Conservation (phyloP, 2,797 vertebrate genomes). For the Nannoperca obscura region DNA sequence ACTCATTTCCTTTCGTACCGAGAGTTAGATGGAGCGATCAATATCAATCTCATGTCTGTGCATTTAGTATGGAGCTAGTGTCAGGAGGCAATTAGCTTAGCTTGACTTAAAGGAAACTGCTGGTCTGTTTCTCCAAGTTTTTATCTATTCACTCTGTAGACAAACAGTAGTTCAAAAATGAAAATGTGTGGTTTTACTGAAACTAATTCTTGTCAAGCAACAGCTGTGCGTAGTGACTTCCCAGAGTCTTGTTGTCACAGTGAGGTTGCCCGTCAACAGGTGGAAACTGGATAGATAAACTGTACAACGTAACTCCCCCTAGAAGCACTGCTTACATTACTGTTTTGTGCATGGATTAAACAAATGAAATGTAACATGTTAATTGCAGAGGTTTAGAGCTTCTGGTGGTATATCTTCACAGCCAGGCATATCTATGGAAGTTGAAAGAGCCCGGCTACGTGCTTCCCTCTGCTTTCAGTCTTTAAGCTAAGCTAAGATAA, state of each 20-base stretch:
- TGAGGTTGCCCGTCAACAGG: too few species aligned
- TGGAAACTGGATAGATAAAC: too few species aligned
- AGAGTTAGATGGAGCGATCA: not conserved
- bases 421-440: too few species aligned
- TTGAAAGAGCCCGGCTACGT: too few species aligned
- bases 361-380: too few species aligned
- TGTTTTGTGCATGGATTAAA: not conserved
- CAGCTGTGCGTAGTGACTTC: too few species aligned
- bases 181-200: not conserved
- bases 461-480: too few species aligned
- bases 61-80: not conserved
- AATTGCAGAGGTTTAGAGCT: not conserved
- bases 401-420: too few species aligned
- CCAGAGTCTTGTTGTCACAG: too few species aligned
- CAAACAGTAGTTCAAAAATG: not conserved
- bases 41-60: not conserved
- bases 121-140: not conserved
- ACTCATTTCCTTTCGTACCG: slow-evolving; percentile 1
- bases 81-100: not conserved
- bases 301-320: not conserved
- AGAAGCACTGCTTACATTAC: not conserved
- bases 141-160: not conserved
- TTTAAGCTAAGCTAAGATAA: not conserved
- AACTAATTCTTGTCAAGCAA: not conserved
- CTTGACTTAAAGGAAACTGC: not conserved